A percentile compares a stretch with the other conserved stretches of the same genome.
phyloP scores from a whole-genome alignment of 2,888 invertebrate species.

The Steinernema scapterisci region DNA sequence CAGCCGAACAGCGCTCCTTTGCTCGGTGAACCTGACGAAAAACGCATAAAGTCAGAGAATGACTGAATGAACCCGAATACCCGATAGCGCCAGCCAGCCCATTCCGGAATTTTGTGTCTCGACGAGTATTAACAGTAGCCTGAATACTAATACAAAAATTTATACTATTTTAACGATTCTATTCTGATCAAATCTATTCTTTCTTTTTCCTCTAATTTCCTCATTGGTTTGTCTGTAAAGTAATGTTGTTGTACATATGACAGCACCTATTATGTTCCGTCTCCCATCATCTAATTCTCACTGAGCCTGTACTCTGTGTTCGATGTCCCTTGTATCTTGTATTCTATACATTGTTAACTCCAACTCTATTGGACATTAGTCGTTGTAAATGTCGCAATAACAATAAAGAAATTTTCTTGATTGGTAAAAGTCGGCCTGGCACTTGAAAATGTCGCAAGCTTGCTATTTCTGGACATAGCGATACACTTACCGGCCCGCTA shows the following conservation, averaged over 20 bases:
- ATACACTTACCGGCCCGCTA: too few relatives aligned
- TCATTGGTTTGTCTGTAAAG: neutral
- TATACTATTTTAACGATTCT: slow-evolving; percentile 6
- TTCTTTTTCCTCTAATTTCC: neutral
- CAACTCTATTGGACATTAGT: neutral
- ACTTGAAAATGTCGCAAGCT: too few relatives aligned
- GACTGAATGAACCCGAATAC: slow-evolving; percentile 3
- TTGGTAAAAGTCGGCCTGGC: too few relatives aligned
- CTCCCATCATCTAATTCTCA: neutral
- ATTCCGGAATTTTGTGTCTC: neutral
- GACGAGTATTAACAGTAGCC: too few relatives aligned
- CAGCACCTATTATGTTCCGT: neutral
- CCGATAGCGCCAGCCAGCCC: too few relatives aligned
- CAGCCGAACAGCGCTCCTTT: neutral
- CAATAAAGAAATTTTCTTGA: too few relatives aligned
- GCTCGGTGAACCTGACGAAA: slow-evolving; percentile 19
- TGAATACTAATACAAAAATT: slow-evolving; percentile 13
- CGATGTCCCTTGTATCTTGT: too few relatives aligned
- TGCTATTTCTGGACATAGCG: too few relatives aligned
- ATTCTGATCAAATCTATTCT: neutral
- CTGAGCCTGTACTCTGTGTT: neutral
- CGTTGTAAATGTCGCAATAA: neutral
- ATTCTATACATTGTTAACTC: neutral
- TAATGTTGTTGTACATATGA: slow-evolving; percentile 1
- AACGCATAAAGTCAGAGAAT: slow-evolving; percentile 37